Base-by-base conservation (phyloP, 2,888 invertebrate species). In the Osmoderma eremita region DNA sequence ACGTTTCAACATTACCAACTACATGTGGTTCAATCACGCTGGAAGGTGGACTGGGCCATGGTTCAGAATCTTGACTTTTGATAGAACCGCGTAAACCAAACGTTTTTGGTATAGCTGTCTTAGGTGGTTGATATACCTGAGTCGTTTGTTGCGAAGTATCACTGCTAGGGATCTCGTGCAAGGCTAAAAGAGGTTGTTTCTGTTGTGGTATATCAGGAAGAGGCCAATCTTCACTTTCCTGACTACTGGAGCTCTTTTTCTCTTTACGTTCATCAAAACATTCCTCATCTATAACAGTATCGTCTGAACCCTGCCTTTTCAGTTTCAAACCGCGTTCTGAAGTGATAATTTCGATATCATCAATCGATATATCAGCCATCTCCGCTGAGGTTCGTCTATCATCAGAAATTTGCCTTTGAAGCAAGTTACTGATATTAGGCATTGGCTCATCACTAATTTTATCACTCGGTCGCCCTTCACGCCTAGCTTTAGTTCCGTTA, bases 311-410 rank as follows among this genome's bases (percentile, higher is more conserved):
- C 73, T 83, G 83, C 20, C 83, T 69, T 63, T 74, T 77, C 49
- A 83, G 74, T 68, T 78, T 78, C 61, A 82, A 74, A 10, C 81
- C 82, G 63, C 82, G 74, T 72, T 83, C 83, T 0, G 83, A 83
- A 3, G 82, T 82, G 38, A 83, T 80, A 39, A 83, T 81, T 73
- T 83, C 83, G 20, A 83, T 82, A 69, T 83, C 83, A 65, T 93
- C 93, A 70, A 93, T 92, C 0, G 92, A 93, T 73, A 93, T 89
- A 74, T 93, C 93, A 0, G 93, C 93, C 87, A 93, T 90, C 83
- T 93, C 93, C 0, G 93, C 92, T 0, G 93, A 93, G 1, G 93
- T 93, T 73, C 93, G 85, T 70, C 93, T 85, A 80, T 93, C 93
- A 76, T 93, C 93, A 0, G 93, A 93, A 75, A 92, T 91, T 76